Base-by-base conservation (phyloP, 2,888 invertebrate species). In the Siphlonurus alternatus region DNA sequence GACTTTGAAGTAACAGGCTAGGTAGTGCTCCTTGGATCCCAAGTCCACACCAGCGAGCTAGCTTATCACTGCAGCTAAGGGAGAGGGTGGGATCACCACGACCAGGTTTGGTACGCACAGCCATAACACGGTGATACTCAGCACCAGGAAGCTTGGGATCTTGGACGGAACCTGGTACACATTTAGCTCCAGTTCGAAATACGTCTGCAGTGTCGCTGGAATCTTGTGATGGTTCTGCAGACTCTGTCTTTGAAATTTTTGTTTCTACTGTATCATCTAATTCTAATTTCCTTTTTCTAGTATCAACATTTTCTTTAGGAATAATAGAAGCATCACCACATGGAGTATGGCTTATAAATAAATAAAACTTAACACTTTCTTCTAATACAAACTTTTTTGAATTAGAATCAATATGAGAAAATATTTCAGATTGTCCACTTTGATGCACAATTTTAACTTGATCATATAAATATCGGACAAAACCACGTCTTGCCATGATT, bases 301-400 rank as follows among this genome's bases (percentile, higher is more conserved):
- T n/a, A n/a, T n/a, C n/a, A 15, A n/a, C 1, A 2, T 2, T 23
- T 23, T 68, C 70, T 74, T 83, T 86, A 0, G 83, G 81, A 72
- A 89, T 83, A 69, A 96, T 95, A 20, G 93, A 88, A 18, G 93
- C 93, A 81, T 96, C 96, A 0, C 96, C 96, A 77, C 96, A 96
- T 20, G 95, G 96, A 53, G 88, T 81, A 73, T 92, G 89, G 62
- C 91, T 92, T 25, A 89, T 85, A 71, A 88, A 91, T 71, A 96
- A 87, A 73, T 93, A 87, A 75, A 91, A 93, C 25, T 81, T 78
- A 24, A 89, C 74, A 53, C 78, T 77, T 2, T 79, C 70, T 69
- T 80, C 81, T 1, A 90, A 66, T 64, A 71, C 71, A 70, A 82
- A 83, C 66, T 73, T 74, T n/a, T 69, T 67, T 51, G 53, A 15